Evolutionary conservation across 2,113 vertebrate species (phyloP).

Genomic region (Dasypus novemcinctus): DNA sequence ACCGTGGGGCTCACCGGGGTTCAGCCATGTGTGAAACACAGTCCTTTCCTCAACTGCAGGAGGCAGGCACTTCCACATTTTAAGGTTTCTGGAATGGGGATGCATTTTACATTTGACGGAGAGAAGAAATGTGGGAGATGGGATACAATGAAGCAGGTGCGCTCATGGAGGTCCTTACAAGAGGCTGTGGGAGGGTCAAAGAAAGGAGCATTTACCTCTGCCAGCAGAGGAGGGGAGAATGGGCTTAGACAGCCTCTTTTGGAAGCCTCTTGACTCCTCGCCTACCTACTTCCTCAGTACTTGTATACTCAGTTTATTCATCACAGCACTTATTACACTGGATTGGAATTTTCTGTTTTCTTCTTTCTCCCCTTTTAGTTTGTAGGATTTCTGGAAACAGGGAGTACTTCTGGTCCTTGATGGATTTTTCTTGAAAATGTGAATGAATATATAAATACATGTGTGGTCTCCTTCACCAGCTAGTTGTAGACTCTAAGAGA

Average conservation of each 20-base stretch:
- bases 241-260: not conserved
- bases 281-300: fast-evolving
- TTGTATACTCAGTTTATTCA: not conserved
- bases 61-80: not conserved
- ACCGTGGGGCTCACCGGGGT: fast-evolving
- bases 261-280: not conserved
- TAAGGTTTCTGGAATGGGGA: not conserved
- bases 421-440: not conserved
- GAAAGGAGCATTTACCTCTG: not conserved
- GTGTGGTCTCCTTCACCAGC: not conserved
- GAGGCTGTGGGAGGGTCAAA: not conserved
- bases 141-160: not conserved
- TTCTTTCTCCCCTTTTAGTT: not conserved
- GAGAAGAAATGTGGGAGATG: not conserved
- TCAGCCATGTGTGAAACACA: fast-evolving
- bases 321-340: no score
- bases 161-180: not conserved
- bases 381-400: not conserved
- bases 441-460: not conserved
- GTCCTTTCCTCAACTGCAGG: not conserved
- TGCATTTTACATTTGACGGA: not conserved
- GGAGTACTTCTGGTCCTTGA: not conserved
- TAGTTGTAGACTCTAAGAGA: not conserved
- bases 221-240: not conserved
- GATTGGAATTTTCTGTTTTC: fast-evolving